phyloP scores from a whole-genome alignment of 2,113 vertebrate species.

The Saguinus midas region DNA sequence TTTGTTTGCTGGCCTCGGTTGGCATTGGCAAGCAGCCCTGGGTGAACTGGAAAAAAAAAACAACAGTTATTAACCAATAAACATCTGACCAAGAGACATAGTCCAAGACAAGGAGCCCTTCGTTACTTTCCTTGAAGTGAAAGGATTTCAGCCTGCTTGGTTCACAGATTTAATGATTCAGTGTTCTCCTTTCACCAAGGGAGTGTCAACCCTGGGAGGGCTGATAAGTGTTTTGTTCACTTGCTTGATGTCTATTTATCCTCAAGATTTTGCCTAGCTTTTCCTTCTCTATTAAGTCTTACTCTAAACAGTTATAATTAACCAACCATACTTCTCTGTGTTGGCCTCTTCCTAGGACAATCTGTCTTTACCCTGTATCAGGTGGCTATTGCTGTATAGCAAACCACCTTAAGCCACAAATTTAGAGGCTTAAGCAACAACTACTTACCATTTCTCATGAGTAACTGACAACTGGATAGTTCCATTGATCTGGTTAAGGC shows the following conservation, averaged over 20 bases:
- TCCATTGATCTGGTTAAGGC: background rate
- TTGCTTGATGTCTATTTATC: background rate
- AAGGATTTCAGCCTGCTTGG: background rate
- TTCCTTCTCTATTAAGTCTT: background rate
- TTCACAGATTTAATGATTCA: conserved; percentile 51
- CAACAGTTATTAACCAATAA: background rate
- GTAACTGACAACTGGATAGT: background rate
- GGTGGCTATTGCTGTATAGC: background rate
- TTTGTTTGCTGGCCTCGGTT: background rate
- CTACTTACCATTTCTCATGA: background rate
- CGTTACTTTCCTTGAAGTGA: background rate
- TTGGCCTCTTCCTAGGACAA: background rate
- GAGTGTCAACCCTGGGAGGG: background rate
- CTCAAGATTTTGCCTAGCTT: background rate
- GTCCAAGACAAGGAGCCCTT: background rate
- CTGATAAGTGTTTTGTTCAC: background rate
- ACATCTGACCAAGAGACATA: background rate
- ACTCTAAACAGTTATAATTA: background rate
- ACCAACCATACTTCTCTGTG: background rate
- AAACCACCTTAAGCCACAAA: background rate
- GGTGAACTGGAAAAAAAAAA: background rate
- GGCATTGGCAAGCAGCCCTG: background rate
- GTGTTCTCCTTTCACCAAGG: background rate
- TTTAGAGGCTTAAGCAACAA: background rate
- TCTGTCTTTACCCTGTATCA: background rate